Percentiles rank a stretch among this genome's conserved stretches.
Conservation (phyloP, 2,797 vertebrate genomes). For the Xyrichtys novacula region DNA sequence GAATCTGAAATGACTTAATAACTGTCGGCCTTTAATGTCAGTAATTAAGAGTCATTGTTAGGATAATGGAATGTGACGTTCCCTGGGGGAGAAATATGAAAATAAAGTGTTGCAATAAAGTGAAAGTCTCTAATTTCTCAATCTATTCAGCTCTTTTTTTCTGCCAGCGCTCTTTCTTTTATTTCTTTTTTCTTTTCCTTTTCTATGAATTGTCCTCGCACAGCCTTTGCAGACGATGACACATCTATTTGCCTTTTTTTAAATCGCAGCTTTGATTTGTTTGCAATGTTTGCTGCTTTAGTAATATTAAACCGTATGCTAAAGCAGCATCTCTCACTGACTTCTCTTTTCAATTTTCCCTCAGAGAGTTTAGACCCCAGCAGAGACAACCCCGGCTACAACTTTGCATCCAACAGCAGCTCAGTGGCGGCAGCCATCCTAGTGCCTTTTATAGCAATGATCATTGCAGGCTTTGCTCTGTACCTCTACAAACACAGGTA, state of each 20-base stretch:
- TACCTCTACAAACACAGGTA: constrained; percentile 99
- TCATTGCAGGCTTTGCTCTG: constrained; percentile 98
- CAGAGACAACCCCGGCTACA: constrained; percentile 89
- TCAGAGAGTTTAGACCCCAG: constrained; percentile 87
- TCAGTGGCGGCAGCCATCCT: constrained; percentile 98
- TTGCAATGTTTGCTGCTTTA: neutral
- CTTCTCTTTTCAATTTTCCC: constrained; percentile 13
- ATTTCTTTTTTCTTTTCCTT: constrained; percentile 1
- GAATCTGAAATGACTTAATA: constrained; percentile 74
- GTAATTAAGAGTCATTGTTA: constrained; percentile 81
- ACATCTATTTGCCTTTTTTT: constrained; percentile 1
- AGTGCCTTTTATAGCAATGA: constrained; percentile 99
- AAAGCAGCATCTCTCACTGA: constrained; percentile 6
- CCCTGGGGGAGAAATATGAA: constrained; percentile 23
- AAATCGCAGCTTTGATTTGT: constrained; percentile 7
- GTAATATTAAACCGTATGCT: constrained; percentile 4
- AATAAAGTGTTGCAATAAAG: constrained; percentile 46
- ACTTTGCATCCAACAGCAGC: constrained; percentile 98
- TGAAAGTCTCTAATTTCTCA: constrained; percentile 36
- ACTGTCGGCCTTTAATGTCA: constrained; percentile 62
- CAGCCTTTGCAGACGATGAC: neutral
- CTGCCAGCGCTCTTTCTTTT: constrained; percentile 6
- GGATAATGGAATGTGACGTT: constrained; percentile 73
- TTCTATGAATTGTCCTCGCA: neutral
- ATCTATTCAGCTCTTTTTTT: constrained; percentile 10